A percentile compares a stretch with the other conserved stretches of the same genome.
These are phyloP conservation scores for Dioctria linearis DNA, from an alignment of 2,888 invertebrate genomes.

Conservation along the genomic window DNA sequence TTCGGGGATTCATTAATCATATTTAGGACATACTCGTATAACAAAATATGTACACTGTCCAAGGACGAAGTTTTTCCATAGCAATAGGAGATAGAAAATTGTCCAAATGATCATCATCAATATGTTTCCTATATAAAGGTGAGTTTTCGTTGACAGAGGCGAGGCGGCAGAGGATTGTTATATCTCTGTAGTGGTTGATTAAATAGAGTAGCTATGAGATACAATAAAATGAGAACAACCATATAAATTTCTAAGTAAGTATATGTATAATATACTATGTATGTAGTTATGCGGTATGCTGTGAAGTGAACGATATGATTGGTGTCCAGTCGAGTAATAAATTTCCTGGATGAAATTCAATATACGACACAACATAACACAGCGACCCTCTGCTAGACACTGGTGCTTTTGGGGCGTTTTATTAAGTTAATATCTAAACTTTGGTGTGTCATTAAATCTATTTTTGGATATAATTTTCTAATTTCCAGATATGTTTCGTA, in stretches of 20 bases:
- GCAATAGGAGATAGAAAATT: neutral
- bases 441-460: constrained; percentile 3
- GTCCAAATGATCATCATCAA: constrained; percentile 8
- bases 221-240: too few relatives aligned
- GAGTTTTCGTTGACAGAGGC: neutral
- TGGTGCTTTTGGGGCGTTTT: neutral
- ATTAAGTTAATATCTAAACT: constrained; percentile 3
- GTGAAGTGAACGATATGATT: neutral
- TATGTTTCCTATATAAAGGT: neutral
- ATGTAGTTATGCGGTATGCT: too few relatives aligned
- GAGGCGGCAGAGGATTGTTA: too few relatives aligned
- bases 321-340: neutral
- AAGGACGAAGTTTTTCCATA: neutral
- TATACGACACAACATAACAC: neutral
- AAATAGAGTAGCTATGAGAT: too few relatives aligned
- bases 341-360: constrained; percentile 2
- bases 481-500: too few relatives aligned
- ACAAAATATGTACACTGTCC: neutral
- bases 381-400: neutral
- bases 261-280: too few relatives aligned
- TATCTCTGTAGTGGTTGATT: too few relatives aligned
- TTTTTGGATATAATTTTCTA: neutral
- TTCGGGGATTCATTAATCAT: constrained; percentile 24
- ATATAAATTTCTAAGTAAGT: too few relatives aligned
- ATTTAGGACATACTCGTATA: constrained; percentile 4